Base-by-base conservation (phyloP, 2,797 vertebrate genomes). In the Takifugu rubripes region DNA sequence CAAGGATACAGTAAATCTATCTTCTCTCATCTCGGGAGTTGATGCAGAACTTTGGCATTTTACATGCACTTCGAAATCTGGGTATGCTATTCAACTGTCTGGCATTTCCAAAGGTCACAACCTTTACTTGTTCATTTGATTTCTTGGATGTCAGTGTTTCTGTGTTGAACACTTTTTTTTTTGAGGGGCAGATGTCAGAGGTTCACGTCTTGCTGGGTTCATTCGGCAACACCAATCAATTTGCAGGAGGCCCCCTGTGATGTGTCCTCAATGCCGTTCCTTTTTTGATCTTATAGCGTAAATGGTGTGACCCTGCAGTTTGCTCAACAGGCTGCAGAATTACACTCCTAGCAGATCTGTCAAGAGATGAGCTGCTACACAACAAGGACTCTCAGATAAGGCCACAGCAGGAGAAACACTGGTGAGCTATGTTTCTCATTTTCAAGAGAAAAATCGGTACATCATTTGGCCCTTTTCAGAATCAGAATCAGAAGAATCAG, bases 31-130 rank as follows among this genome's bases (percentile, higher is more conserved):
- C 64, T 61, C 31, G 53, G 74, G 77, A 78, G 82, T 78, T 77
- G 72, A 80, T 21, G 67, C 76, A 62, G 63, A 82, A 78, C 78
- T 72, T 75, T 88, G 88, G 81, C 87, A 88, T 91, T 91, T 90
- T 79, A 66, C 78, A 84, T 83, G 75, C 57, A 59, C 78, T 61
- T 84, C 79, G 69, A 70, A 73, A 89, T 85, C 87, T 85, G 81
- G 79, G 77, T 78, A 72, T 79, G 71, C 83, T 89, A 79, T 91
- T 88, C 77, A 85, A 85, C 81, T 64, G 78, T 76, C 76, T 91
- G 91, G 79, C 89, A 90, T 92, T 92, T 91, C 56, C 64, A 92
- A 92, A 92, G 91, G 90, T 87, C 82, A 75, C 63, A 82, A 80
- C 89, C 90, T 92, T 92, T 91, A 59, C 75, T 82, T 82, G 75